A percentile compares a stretch with the other conserved stretches of the same genome.
These are phyloP conservation scores for Sarcoramphus papa DNA, from an alignment of 2,797 vertebrate species.

Conservation along the genomic window DNA sequence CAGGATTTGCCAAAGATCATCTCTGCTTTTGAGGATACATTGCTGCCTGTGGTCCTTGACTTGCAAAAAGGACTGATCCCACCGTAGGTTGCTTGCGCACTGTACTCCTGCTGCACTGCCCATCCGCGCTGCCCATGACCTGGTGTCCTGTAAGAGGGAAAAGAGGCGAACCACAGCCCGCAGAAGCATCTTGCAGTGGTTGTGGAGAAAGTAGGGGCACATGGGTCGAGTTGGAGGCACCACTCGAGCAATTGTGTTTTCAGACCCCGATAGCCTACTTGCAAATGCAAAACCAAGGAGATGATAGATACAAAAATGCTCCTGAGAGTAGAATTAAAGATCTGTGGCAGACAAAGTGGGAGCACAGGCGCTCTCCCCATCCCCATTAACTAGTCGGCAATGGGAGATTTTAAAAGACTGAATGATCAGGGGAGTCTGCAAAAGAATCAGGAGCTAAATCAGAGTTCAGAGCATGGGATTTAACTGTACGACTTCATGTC, in stretches of 20 bases:
- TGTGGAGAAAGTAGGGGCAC: not conserved
- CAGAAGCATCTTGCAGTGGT: not conserved
- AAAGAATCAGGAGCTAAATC: not conserved
- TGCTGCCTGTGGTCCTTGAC: not conserved
- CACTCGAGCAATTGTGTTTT: not conserved
- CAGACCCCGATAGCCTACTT: not conserved
- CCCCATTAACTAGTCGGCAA: not conserved
- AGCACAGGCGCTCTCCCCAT: not conserved
- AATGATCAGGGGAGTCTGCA: not conserved
- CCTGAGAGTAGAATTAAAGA: not conserved
- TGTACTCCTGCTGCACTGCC: rapidly evolving
- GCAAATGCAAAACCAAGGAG: not conserved
- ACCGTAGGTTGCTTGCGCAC: no score
- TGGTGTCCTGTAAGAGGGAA: not conserved
- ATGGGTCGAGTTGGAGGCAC: rapidly evolving
- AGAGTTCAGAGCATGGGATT: not conserved
- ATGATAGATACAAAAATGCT: not conserved
- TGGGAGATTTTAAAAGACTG: not conserved
- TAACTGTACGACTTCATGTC: not conserved
- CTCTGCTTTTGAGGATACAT: not conserved
- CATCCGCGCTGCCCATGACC: not conserved
- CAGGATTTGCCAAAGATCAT: not conserved
- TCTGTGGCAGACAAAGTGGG: rapidly evolving
- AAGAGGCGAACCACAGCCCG: not conserved
- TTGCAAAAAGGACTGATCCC: not conserved